Evolutionary conservation across 1,140 invertebrate species (phyloP), one percentile per base, ranked within the genome.

Genomic region (Aradophagus sp.): DNA sequence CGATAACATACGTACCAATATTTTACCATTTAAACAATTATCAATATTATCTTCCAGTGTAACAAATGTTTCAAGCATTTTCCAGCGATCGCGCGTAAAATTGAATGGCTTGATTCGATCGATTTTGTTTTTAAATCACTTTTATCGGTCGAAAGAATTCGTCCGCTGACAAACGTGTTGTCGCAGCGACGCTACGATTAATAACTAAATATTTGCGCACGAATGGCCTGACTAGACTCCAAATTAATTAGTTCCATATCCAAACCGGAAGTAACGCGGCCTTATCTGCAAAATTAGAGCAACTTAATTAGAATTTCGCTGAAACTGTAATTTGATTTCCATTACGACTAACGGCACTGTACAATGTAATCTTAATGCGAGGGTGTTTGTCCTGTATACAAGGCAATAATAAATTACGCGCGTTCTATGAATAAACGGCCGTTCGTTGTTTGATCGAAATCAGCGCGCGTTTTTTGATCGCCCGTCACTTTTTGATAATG

Each of bases 251-350:
- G 42, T 48, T 35, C 2, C 1, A 34, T 19, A 55, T 16, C 36
- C 42, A 35, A 44, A 56, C 62, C 35, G 62, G 44, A 66, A 56
- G 35, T 66, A 48, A 66, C 29, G 34, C 44, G 29, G 19, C 23
- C 62, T 56, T 66, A 66, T 56, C 50, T 66, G 48, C n/a, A 27
- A 50, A 66, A 66, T 56, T 47, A 42, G 62, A 66, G 50, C 50
- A 56, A 66, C 62, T 56, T 66, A 66, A 66, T 56, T 66, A 66
- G 32, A 44, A 66, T 66, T 66, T 34, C 23, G 12, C 38, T 55
- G 48, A 38, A 55, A 35, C 42, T 56, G 35, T 56, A 56, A 66
- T 66, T 66, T 16, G 36, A 66, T 56, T 66, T 56, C 52, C 52
- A 66, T 66, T 41, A 66, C 48, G 31, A 11, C 36, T 50, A 52